A percentile compares a stretch with the other conserved stretches of the same genome.
Conservation (phyloP, 2,888 invertebrate species). For the Arge pagana region DNA sequence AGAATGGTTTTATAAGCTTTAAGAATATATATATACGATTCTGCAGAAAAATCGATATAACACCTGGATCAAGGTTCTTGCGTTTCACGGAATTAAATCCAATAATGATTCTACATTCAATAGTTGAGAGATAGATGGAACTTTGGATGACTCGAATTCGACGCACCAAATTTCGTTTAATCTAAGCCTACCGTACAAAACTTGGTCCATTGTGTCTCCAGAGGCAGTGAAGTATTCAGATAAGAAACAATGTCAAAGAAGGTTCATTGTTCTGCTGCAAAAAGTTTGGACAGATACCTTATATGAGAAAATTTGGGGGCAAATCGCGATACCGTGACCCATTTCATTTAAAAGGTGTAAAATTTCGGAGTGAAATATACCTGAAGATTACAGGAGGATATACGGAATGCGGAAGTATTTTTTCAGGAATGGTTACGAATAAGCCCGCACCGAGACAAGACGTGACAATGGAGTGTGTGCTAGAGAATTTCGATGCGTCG, state of each 20-base stretch:
- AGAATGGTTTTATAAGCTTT: neutral
- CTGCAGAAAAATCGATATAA: conserved; percentile 22
- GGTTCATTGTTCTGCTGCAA: conserved; percentile 16
- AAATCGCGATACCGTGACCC: too few species aligned
- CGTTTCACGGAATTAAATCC: conserved; percentile 12
- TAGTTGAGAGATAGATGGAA: conserved; percentile 16
- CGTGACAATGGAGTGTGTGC: conserved; percentile 28
- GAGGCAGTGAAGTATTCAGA: conserved; percentile 13
- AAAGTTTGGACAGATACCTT: conserved; percentile 3
- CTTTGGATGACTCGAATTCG: conserved; percentile 4
- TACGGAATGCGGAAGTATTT: conserved; percentile 3
- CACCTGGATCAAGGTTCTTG: conserved; percentile 21
- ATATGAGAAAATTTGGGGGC: neutral
- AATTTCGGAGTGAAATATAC: too few species aligned
- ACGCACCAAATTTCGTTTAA: conserved; percentile 10
- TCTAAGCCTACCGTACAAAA: conserved; percentile 17
- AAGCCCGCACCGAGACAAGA: neutral
- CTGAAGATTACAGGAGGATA: neutral
- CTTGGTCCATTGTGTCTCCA: conserved; percentile 16
- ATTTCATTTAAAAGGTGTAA: too few species aligned
- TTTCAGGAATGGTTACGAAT: conserved; percentile 3
- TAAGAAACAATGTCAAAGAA: conserved; percentile 15
- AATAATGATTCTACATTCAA: conserved; percentile 15
- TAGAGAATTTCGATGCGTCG: conserved; percentile 25
- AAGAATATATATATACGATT: conserved; percentile 21